A percentile compares a stretch with the other conserved stretches of the same genome.
Evolutionary conservation across 2,888 invertebrate species (phyloP).

Genomic region (Caenorhabditis japonica): DNA sequence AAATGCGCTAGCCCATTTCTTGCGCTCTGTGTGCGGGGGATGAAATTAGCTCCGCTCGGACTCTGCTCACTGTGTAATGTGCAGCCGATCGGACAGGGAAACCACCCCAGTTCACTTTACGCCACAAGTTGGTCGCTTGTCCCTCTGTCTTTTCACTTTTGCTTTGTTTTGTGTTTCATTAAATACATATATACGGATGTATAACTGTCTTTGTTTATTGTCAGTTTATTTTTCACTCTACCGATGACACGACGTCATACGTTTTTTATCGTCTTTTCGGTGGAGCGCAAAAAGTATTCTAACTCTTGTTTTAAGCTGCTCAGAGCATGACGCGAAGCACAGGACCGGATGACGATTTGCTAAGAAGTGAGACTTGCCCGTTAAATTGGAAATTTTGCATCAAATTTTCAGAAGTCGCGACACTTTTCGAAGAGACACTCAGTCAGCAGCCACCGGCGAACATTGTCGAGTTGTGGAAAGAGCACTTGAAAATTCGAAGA

Average conservation of each 20-base stretch:
- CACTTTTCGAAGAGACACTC: slow-evolving; percentile 59
- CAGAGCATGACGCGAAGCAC: slow-evolving; percentile 3
- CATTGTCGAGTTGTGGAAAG: slow-evolving; percentile 66
- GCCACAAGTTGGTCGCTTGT: slow-evolving; percentile 27
- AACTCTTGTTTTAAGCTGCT: too few species aligned
- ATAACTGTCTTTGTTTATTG: too few species aligned
- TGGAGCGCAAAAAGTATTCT: too few species aligned
- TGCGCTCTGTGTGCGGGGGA: too few species aligned
- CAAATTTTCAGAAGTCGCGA: slow-evolving; percentile 37
- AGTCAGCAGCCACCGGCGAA: slow-evolving; percentile 58
- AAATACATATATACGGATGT: too few species aligned
- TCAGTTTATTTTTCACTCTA: too few species aligned
- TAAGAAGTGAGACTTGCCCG: slow-evolving; percentile 25
- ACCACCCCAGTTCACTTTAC: slow-evolving; percentile 34
- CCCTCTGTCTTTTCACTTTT: slow-evolving; percentile 20
- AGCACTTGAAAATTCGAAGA: slow-evolving; percentile 63
- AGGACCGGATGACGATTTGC: slow-evolving; percentile 35
- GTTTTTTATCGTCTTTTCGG: too few species aligned
- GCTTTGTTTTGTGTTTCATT: too few species aligned
- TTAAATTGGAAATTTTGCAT: too few species aligned
- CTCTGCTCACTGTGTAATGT: slow-evolving; percentile 36
- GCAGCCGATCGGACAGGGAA: slow-evolving; percentile 32
- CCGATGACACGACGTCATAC: too few species aligned
- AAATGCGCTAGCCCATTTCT: too few species aligned
- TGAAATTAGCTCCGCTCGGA: too few species aligned